phyloP scores from a whole-genome alignment of 2,797 vertebrate genomes.

The Avahi laniger region DNA sequence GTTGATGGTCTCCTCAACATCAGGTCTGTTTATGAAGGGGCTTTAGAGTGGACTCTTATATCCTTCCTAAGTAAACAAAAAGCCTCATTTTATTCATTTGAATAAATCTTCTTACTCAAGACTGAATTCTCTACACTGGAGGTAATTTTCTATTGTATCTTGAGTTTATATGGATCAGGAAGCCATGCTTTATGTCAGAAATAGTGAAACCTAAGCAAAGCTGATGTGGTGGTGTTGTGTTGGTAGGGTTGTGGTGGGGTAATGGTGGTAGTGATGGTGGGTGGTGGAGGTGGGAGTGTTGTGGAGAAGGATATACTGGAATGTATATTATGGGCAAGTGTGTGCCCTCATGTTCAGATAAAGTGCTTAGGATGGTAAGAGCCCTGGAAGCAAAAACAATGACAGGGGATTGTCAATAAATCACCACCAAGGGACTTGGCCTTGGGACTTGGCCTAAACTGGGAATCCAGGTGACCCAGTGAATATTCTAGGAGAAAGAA shows the following conservation, averaged over 20 bases:
- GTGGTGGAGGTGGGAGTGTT: background rate
- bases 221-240: background rate
- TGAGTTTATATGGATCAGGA: background rate
- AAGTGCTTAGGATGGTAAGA: background rate
- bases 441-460: background rate
- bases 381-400: background rate
- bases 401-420: background rate
- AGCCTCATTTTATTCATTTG: background rate
- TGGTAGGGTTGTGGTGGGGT: background rate
- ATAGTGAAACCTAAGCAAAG: background rate
- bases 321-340: background rate
- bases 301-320: background rate
- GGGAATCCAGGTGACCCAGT: background rate
- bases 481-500: background rate
- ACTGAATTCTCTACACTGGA: background rate
- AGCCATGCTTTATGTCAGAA: background rate
- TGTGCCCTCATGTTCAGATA: background rate
- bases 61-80: background rate
- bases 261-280: background rate
- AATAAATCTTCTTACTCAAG: background rate
- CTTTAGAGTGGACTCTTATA: background rate
- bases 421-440: background rate
- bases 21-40: slow-evolving; percentile 30
- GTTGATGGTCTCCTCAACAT: background rate
- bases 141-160: background rate